Base-by-base conservation (phyloP, 2,797 vertebrate genomes). In the Natrix natrix region DNA sequence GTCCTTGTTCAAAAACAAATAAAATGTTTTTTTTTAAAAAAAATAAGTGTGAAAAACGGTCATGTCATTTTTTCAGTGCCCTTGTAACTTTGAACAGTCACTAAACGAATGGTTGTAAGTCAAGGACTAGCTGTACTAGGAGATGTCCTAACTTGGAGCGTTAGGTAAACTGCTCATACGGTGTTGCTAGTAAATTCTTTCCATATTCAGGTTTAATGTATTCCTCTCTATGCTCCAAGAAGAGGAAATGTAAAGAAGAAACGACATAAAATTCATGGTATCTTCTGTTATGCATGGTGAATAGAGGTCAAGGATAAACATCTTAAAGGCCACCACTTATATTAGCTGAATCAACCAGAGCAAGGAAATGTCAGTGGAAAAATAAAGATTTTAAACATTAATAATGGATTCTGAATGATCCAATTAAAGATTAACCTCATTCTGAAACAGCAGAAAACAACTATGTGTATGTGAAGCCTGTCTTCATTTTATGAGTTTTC, bases 401-500 rank as follows among this genome's bases (percentile, higher is more conserved):
- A 87, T 66, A 74, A 5, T 43, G 66, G 5, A 59, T 69, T 20
- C 26, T 32, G 63, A 92, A 89, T 56, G 24, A 26, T 87, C 20
- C 12, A 20, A 26, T 86, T 89, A 48, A 86, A 83, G 12, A n/a
- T 59, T 48, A 10, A 24, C 17, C n/a, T 86, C 54, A 55, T 90
- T 90, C 88, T 57, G 54, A 54, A 90, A 43, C 20, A 20, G 4
- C n/a, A 52, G 56, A 69, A 66, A 8, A 12, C 24, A 52, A 54
- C 55, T 88, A 56, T 60, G 54, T 90, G 55, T 56, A 87, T 63
- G 57, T 86, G 56, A 74, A 5, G 93, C 43, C 13, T 89, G 48
- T n/a, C 90, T 61, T 94, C 10, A 56, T 93, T 93, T 94, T 93
- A 91, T 92, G 78, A 91, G 32, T 1, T 78, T 86, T 91, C 78